These are phyloP conservation scores for Macrostomum lignano DNA, from an alignment of 1,140 invertebrate genomes.

Conservation along the genomic window DNA sequence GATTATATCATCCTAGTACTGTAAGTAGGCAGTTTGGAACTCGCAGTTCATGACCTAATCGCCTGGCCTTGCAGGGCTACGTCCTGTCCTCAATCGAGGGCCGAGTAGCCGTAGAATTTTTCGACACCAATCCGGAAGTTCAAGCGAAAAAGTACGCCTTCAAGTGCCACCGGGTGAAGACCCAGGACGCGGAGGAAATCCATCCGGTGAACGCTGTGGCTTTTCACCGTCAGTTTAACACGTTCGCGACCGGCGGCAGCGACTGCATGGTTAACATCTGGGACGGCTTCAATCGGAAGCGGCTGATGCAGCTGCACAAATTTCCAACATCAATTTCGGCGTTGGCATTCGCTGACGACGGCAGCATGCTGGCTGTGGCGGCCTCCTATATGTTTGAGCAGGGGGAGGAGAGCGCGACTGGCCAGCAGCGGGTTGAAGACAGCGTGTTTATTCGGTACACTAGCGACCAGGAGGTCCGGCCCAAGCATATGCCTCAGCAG, in stretches of 20 bases:
- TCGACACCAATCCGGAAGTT: conserved; percentile 56
- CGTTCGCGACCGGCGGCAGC: conserved; percentile 83
- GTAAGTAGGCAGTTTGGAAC: too few species aligned
- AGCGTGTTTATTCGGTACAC: too few species aligned
- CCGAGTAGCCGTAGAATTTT: conserved; percentile 26
- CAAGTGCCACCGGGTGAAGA: conserved; percentile 81
- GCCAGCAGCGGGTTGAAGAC: too few species aligned
- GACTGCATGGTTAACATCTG: conserved; percentile 95
- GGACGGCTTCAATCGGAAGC: conserved; percentile 94
- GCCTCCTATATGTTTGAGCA: conserved; percentile 5
- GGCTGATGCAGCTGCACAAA: conserved; percentile 71
- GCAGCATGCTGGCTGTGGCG: conserved; percentile 2
- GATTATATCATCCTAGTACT: too few species aligned
- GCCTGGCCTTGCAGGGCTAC: too few species aligned
- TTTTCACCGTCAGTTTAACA: conserved; percentile 79
- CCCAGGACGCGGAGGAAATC: conserved; percentile 61
- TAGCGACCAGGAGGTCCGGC: too few species aligned
- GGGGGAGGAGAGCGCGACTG: too few species aligned
- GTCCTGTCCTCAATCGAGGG: conserved; percentile 74
- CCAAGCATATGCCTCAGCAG: too few species aligned
- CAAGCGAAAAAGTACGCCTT: conserved; percentile 98
- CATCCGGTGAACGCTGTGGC: conserved; percentile 94
- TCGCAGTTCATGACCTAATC: too few species aligned
- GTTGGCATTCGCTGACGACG: conserved; percentile 3
- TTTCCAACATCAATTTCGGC: conserved; percentile 3